Evolutionary conservation across 2,113 vertebrate genomes (phyloP).

Genomic region (Pithys albifrons): DNA sequence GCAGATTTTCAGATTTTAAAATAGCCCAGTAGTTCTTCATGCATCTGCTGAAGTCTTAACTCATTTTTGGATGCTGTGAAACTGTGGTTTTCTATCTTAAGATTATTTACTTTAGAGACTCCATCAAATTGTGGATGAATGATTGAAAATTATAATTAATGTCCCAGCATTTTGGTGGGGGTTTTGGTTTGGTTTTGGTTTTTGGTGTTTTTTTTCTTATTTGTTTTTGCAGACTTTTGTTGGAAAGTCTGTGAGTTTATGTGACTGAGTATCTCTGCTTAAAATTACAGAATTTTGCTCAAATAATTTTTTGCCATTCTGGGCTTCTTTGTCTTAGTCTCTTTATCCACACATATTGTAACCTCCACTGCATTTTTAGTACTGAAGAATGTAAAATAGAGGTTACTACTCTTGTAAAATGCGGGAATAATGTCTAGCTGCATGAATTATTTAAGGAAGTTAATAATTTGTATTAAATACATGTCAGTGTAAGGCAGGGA

Average conservation of each 20-base stretch:
- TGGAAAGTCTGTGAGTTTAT: constrained; percentile 23
- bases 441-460: constrained; percentile 66
- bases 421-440: constrained; percentile 55
- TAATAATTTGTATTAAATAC: constrained; percentile 69
- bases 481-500: constrained; percentile 71
- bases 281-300: background rate
- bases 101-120: constrained; percentile 43
- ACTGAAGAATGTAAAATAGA: constrained; percentile 48
- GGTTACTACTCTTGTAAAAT: constrained; percentile 60
- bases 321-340: constrained; percentile 48
- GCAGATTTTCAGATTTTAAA: constrained; percentile 64
- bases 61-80: constrained; percentile 53
- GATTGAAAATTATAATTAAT: constrained; percentile 40
- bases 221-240: constrained; percentile 1
- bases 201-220: background rate
- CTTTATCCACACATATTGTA: constrained; percentile 9
- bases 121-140: constrained; percentile 7
- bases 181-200: background rate
- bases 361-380: constrained; percentile 32
- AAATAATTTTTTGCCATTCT: constrained; percentile 57
- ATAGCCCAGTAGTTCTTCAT: constrained; percentile 48
- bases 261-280: background rate
- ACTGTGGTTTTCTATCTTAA: constrained; percentile 29
- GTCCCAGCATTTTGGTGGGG: background rate
- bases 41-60: constrained; percentile 63